A percentile compares a stretch with the other conserved stretches of the same genome.
phyloP scores from a whole-genome alignment of 1,140 invertebrate genomes.

The Zaprionus kolodkinae region DNA sequence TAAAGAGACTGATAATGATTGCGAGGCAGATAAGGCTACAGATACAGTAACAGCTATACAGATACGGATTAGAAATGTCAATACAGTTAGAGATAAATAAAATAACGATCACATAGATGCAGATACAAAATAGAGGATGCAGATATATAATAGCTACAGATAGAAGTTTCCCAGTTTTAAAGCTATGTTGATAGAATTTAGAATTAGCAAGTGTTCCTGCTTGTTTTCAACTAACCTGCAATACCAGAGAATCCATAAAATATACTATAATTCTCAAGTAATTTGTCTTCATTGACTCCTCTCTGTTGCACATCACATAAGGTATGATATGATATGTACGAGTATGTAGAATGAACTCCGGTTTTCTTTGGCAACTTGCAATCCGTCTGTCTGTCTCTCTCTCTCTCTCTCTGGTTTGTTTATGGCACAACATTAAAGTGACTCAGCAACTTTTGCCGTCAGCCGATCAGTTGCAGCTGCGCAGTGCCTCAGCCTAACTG shows the following conservation, averaged over 20 bases:
- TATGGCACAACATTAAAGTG: conserved; percentile 37
- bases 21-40: neutral
- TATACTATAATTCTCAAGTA: neutral
- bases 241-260: neutral
- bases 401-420: neutral
- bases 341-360: neutral
- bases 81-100: neutral
- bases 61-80: neutral
- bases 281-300: neutral
- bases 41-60: neutral
- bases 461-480: conserved; percentile 50
- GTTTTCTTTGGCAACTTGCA: neutral
- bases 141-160: neutral
- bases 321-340: neutral
- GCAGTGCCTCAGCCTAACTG: conserved; percentile 50
- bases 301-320: neutral
- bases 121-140: neutral
- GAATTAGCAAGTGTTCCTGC: no score
- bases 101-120: neutral
- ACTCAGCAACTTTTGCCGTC: conserved; percentile 61
- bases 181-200: no score
- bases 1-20: neutral
- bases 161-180: neutral
- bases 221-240: no score
- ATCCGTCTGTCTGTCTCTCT: neutral